Evolutionary conservation across 2,888 invertebrate species (phyloP), one percentile per base, ranked within the genome.

Genomic region (Scaptomyza reducta): DNA sequence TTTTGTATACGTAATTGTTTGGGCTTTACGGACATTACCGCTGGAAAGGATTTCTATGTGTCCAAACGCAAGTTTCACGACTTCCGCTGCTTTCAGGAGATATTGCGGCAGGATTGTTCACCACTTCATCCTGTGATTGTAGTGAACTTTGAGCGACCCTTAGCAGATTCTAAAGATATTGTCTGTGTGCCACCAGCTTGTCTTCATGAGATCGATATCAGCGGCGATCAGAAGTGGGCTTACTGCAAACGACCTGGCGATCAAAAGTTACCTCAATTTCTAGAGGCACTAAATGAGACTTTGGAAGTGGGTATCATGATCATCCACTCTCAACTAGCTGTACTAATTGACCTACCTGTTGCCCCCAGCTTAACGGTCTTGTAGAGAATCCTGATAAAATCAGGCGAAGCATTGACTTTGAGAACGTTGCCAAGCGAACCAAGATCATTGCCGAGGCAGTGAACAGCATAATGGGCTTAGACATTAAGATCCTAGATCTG

Each of bases 1-100:
- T 93, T 95, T 58, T 94, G 94, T 0, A 93, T 94, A 74, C 93
- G 93, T 0, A 94, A 94, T 6, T 92, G 93, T 2, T 89, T 95
- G 31, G 93, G 93, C 3, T 92, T 95, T 38, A 94, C 93, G 66
- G 95, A 95, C 61, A 91, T 93, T 18, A 94, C 94, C 0, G 77
- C 74, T 6, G 90, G 92, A 75, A 89, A 72, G 38, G 90, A 90
- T 46, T 91, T 91, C 51, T 78, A 80, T 50, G 84, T 90, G 18
- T 89, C 90, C 0, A 89, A 89, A 45, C 70, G 71, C 0, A 83
- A 82, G 35, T 90, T 88, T 31, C 67, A 85, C 0, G 89, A 91
- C 54, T 90, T 89, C 51, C 80, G 83, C 2, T 47, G 63, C 0
- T 89, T 91, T 47, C 81, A 84, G 54, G 45, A 58, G 3, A 82